Base-by-base conservation (phyloP, 2,113 vertebrate species). In the Ibidorhyncha struthersii region DNA sequence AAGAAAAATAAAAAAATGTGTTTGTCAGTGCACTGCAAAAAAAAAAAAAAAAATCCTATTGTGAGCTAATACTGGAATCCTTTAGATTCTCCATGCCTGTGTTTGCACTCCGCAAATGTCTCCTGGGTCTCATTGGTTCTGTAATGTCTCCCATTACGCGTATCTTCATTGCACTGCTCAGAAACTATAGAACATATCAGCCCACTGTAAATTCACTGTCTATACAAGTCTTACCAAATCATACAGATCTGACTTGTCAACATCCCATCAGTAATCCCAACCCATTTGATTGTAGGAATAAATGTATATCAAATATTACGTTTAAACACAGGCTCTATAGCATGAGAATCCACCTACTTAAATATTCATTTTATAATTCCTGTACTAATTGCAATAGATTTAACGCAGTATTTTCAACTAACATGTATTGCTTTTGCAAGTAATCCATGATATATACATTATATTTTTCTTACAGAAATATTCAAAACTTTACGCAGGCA, bases 341-440 rank as follows among this genome's bases (percentile, higher is more conserved):
- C 71, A 96, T 52, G 21, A 88, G 73, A 96, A 88, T 52, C 45
- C 36, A 86, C 82, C 89, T 96, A 69, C 67, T 95, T 96, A 95
- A 97, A 97, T 94, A 96, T 93, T 96, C 45, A 88, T 88, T 93
- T 80, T 56, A 10, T 90, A 97, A 96, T 92, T 95, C 47, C 82
- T 90, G 47, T 73, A 86, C 93, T 90, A 95, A 96, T 81, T 94
- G 78, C 82, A 80, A 50, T 9, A 94, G 95, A 85, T 91, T 95
- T 97, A 91, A 81, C 2, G 3, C 71, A 83, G 85, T 88, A 91
- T 94, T 96, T 97, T 69, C 84, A 86, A 74, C 71, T 86, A 97
- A 94, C 96, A 77, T 89, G 66, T 93, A 97, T 70, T 91, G 89
- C 87, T 90, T 94, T 59, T 93, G 80, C 82, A 97, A 86, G 89